These are phyloP conservation scores for Lucilia sericata DNA, from an alignment of 1,140 invertebrate species.

Conservation along the genomic window DNA sequence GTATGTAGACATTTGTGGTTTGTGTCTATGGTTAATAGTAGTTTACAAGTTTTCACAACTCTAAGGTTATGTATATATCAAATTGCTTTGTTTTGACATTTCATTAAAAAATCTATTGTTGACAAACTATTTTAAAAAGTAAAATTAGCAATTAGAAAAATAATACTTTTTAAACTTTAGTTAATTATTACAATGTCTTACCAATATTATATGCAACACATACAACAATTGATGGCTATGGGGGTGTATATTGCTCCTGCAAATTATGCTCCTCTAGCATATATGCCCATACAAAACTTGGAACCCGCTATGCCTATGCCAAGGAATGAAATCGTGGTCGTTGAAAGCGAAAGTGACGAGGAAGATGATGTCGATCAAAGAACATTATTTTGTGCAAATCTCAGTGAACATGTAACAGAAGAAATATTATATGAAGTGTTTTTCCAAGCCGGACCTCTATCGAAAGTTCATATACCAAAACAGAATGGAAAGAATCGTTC, in stretches of 20 bases:
- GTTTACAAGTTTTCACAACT: no score
- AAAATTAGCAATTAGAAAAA: no score
- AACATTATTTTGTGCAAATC: conserved; percentile 83
- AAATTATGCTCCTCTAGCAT: background rate
- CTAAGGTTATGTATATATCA: no score
- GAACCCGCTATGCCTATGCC: background rate
- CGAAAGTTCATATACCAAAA: conserved; percentile 79
- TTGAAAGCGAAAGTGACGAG: conserved; percentile 50
- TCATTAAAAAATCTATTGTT: no score
- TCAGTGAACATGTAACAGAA: conserved; percentile 80
- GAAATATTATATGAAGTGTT: conserved; percentile 85
- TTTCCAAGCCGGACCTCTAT: conserved; percentile 83
- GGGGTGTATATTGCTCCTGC: background rate
- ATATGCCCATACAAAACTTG: background rate
- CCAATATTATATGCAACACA: background rate
- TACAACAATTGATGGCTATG: background rate
- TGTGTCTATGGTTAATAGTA: no score
- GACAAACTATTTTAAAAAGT: no score
- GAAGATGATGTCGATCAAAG: conserved; percentile 71
- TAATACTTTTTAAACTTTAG: no score
- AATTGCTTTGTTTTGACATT: no score
- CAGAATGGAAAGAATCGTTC: conserved; percentile 77
- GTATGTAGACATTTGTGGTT: no score
- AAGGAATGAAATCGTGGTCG: background rate
- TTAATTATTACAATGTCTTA: background rate